Evolutionary conservation across 53 echinoderm and acorn worm genomes (phyloP).

Genomic region (Henricia sp.): DNA sequence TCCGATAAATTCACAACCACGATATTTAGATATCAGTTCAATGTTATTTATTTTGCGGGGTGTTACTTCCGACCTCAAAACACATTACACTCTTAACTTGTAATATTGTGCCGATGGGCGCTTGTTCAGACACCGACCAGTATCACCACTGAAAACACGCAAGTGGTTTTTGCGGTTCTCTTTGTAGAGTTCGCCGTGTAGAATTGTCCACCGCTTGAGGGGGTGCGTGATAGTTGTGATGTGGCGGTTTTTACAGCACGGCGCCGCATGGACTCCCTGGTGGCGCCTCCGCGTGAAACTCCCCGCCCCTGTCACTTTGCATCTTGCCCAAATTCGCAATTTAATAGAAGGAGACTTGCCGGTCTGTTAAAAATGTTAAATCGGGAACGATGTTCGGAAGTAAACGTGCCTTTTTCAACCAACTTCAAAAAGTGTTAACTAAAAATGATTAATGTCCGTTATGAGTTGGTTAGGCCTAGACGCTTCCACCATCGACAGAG

Average conservation of each 20-base stretch:
- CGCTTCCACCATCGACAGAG: no score
- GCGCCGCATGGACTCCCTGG: background rate
- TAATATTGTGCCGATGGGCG: constrained; percentile 19
- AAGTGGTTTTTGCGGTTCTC: constrained; percentile 30
- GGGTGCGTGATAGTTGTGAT: constrained; percentile 48
- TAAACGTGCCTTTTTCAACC: no score
- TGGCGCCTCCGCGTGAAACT: background rate
- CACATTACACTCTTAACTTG: constrained; percentile 13
- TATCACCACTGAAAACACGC: constrained; percentile 6
- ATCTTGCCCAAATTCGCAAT: background rate
- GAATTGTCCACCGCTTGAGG: constrained; percentile 55
- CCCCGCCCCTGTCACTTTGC: constrained; percentile 9
- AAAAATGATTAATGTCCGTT: no score
- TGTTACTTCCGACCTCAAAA: no score
- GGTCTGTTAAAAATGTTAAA: no score
- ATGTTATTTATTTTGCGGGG: background rate
- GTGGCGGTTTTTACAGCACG: constrained; percentile 8
- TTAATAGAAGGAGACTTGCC: constrained; percentile 30
- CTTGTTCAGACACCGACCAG: constrained; percentile 9
- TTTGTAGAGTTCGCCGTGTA: constrained; percentile 12
- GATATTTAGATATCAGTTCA: no score
- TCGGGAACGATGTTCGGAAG: no score
- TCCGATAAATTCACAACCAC: no score
- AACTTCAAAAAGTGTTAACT: no score
- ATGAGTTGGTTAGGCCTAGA: no score